These are phyloP conservation scores for Lonchura striata DNA, from an alignment of 2,113 vertebrate genomes.

Conservation along the genomic window DNA sequence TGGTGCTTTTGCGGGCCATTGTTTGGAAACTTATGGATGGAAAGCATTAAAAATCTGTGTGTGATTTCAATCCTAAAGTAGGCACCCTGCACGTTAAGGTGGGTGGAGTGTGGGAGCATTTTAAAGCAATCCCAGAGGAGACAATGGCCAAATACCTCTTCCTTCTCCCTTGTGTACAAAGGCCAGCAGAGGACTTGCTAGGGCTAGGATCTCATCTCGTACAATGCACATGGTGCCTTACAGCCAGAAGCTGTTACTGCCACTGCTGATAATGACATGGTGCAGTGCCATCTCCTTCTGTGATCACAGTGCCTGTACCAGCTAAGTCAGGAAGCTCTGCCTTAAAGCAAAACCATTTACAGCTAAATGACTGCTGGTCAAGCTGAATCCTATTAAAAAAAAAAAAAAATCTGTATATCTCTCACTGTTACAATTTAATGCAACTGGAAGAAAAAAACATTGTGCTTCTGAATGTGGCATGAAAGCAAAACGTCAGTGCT, in stretches of 20 bases:
- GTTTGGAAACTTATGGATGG: neutral
- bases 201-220: neutral
- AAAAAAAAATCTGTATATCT: neutral
- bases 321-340: neutral
- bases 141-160: neutral
- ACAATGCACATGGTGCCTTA: neutral
- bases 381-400: neutral
- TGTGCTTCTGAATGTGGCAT: neutral
- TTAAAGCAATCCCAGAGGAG: neutral
- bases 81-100: neutral
- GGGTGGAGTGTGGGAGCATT: neutral
- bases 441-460: neutral
- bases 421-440: neutral
- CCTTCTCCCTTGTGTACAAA: neutral
- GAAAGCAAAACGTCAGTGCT: neutral
- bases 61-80: neutral
- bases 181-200: neutral
- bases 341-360: neutral
- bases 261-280: neutral
- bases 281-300: neutral
- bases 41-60: neutral
- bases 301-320: neutral
- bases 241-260: neutral
- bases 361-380: neutral
- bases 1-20: neutral